phyloP scores from a whole-genome alignment of 2,113 vertebrate genomes.

The Pogona vitticeps region DNA sequence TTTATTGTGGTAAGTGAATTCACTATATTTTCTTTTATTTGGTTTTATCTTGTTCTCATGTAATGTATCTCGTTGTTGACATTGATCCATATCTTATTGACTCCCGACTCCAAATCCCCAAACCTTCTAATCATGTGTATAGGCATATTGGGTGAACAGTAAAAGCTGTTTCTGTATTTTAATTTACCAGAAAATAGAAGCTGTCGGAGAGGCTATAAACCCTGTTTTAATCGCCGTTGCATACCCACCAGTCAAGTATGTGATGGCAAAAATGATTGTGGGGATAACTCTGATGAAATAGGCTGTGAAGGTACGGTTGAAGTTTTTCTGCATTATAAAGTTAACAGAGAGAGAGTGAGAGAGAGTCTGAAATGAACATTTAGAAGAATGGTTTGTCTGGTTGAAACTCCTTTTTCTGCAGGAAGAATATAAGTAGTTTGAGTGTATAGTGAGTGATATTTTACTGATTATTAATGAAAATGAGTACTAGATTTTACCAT shows the following conservation, averaged over 20 bases:
- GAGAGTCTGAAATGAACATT: neutral
- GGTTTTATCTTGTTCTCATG: neutral
- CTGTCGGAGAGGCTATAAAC: slow-evolving; percentile 88
- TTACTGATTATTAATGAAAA: neutral
- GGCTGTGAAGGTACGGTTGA: slow-evolving; percentile 89
- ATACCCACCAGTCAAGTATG: slow-evolving; percentile 86
- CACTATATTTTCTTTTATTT: rapidly evolving
- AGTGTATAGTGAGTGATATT: neutral
- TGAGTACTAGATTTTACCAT: neutral
- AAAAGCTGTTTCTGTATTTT: neutral
- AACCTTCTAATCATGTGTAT: neutral
- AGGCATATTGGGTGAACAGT: neutral
- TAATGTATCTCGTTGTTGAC: neutral
- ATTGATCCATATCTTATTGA: neutral
- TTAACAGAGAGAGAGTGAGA: neutral
- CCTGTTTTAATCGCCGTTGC: slow-evolving; percentile 90
- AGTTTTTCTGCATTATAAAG: slow-evolving; percentile 11
- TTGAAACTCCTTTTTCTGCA: neutral
- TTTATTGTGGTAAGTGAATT: slow-evolving; percentile 90
- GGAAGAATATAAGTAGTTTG: neutral
- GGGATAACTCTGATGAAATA: slow-evolving; percentile 93
- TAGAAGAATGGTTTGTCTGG: neutral
- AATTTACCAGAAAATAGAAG: slow-evolving; percentile 87
- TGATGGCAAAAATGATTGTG: slow-evolving; percentile 92
- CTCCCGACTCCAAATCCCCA: neutral